phyloP scores from a whole-genome alignment of 2,888 invertebrate genomes.

The Agonopterix arenella region DNA sequence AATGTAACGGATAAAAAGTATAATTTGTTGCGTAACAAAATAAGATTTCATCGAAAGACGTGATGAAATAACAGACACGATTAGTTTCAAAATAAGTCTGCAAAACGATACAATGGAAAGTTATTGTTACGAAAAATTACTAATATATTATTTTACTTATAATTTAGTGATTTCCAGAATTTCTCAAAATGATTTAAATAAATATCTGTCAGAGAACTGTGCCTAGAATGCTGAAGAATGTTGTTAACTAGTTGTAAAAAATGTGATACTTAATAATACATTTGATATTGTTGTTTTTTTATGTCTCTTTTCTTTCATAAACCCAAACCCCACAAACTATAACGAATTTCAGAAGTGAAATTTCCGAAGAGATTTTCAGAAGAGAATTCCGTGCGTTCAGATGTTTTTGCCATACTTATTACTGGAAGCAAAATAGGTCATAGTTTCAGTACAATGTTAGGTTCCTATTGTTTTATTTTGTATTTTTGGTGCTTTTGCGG shows the following conservation, averaged over 20 bases:
- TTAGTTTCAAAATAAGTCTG: constrained; percentile 26
- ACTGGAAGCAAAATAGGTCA: too few species aligned
- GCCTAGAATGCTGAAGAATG: not conserved
- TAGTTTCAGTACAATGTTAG: too few species aligned
- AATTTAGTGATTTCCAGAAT: not conserved
- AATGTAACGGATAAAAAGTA: constrained; percentile 40
- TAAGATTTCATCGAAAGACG: constrained; percentile 55
- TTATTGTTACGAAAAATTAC: not conserved
- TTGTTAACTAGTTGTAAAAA: constrained; percentile 71
- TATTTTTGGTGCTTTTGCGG: too few species aligned
- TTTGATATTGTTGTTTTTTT: constrained; percentile 26
- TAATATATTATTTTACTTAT: not conserved
- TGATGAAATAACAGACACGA: constrained; percentile 20
- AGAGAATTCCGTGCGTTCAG: too few species aligned
- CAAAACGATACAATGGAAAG: constrained; percentile 13
- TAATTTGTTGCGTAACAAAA: constrained; percentile 56
- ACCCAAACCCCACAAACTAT: too few species aligned
- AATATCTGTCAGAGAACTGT: not conserved
- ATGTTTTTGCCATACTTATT: too few species aligned
- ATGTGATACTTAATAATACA: constrained; percentile 39
- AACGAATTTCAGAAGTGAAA: too few species aligned
- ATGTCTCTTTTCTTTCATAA: constrained; percentile 8
- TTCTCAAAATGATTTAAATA: not conserved
- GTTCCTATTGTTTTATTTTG: too few species aligned
- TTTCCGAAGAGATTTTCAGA: too few species aligned